phyloP scores from a whole-genome alignment of 2,113 vertebrate genomes.

The Ailuropoda melanoleuca region DNA sequence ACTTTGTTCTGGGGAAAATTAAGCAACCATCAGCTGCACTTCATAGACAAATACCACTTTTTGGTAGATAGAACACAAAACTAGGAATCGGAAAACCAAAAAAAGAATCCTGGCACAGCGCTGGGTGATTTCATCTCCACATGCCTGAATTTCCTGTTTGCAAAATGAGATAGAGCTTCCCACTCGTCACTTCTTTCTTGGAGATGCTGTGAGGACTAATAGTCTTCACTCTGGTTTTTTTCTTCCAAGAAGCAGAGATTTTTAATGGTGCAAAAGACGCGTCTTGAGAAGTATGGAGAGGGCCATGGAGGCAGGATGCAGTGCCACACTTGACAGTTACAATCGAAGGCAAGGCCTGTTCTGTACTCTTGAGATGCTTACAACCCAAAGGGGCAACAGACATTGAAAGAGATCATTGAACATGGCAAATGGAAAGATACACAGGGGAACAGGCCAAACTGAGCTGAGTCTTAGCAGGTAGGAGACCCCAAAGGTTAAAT shows the following conservation, averaged over 20 bases:
- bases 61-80: conserved; percentile 79
- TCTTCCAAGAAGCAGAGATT: conserved; percentile 56
- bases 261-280: conserved; percentile 48
- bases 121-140: conserved; percentile 79
- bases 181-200: conserved; percentile 74
- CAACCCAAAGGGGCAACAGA: background rate
- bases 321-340: background rate
- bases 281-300: conserved; percentile 23
- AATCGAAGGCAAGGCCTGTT: background rate
- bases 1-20: conserved; percentile 75
- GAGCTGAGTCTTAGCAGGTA: background rate
- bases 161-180: conserved; percentile 76
- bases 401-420: background rate
- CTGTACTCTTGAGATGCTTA: background rate
- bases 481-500: background rate
- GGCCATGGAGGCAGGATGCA: background rate
- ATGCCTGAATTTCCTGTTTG: conserved; percentile 81
- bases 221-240: conserved; percentile 64
- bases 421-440: background rate
- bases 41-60: conserved; percentile 76
- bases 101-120: conserved; percentile 76
- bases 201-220: conserved; percentile 72
- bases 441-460: background rate
- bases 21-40: conserved; percentile 76
- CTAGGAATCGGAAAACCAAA: conserved; percentile 77